Evolutionary conservation across 2,888 invertebrate genomes (phyloP).

Genomic region (Melipona beecheii): DNA sequence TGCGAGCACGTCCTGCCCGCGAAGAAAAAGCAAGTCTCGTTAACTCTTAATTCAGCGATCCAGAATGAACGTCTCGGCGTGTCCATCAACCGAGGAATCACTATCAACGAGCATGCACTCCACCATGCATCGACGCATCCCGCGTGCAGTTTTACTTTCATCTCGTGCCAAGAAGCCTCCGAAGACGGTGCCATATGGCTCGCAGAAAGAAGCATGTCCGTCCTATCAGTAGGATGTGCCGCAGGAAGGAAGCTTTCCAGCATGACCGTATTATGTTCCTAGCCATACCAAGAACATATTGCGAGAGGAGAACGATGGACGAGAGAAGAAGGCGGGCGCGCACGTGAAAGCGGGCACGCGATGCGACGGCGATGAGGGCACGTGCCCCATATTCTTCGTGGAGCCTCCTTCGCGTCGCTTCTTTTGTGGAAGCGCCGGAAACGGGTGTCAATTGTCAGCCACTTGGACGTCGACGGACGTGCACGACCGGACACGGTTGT

Average conservation of each 20-base stretch:
- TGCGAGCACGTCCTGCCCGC: background rate
- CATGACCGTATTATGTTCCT: slow-evolving; percentile 75
- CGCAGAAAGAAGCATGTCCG: slow-evolving; percentile 9
- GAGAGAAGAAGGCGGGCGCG: slow-evolving; percentile 29
- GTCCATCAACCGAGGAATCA: slow-evolving; percentile 21
- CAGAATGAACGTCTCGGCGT: slow-evolving; percentile 12
- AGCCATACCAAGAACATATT: slow-evolving; percentile 67
- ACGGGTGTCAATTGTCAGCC: slow-evolving; percentile 77
- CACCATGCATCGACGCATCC: slow-evolving; percentile 44
- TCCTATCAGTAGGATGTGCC: slow-evolving; percentile 20
- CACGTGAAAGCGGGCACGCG: slow-evolving; percentile 70
- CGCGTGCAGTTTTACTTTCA: slow-evolving; percentile 63
- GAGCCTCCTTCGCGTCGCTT: slow-evolving; percentile 51
- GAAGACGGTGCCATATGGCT: slow-evolving; percentile 69
- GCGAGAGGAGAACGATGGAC: slow-evolving; percentile 59
- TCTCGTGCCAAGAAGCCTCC: slow-evolving; percentile 63
- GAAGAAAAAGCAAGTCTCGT: slow-evolving; percentile 2
- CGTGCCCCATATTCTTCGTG: slow-evolving; percentile 71
- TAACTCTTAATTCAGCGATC: background rate
- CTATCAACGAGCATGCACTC: slow-evolving; percentile 31
- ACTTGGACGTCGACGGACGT: slow-evolving; percentile 55
- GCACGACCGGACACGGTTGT: slow-evolving; percentile 53
- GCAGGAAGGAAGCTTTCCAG: slow-evolving; percentile 77
- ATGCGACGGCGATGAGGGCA: slow-evolving; percentile 70
- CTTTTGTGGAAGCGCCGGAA: slow-evolving; percentile 70